phyloP scores from a whole-genome alignment of 2,888 invertebrate genomes.

The Ochropleura leucogaster region DNA sequence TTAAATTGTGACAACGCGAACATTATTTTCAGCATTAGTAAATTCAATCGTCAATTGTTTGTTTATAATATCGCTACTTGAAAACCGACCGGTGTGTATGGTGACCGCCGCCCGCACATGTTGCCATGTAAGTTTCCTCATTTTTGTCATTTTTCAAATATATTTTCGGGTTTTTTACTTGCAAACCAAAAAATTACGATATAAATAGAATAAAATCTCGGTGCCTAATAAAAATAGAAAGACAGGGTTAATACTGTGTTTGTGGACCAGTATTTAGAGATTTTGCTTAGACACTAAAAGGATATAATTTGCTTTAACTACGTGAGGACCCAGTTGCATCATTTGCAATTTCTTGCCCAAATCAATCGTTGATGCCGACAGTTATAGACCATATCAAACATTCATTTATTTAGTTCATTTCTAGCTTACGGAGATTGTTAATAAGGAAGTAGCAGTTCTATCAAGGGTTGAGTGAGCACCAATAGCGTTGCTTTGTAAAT shows the following conservation, averaged over 20 bases:
- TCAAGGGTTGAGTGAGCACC: conserved; percentile 55
- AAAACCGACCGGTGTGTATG: too few relatives aligned
- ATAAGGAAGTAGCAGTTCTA: conserved; percentile 55
- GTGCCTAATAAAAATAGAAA: too few relatives aligned
- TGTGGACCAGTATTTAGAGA: background rate
- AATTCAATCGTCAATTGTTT: too few relatives aligned
- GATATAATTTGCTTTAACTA: background rate
- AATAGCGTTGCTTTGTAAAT: conserved; percentile 57
- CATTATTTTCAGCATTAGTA: too few relatives aligned
- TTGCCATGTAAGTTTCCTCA: too few relatives aligned
- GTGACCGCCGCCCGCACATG: too few relatives aligned
- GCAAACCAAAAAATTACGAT: too few relatives aligned
- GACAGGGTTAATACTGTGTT: background rate
- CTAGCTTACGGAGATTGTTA: conserved; percentile 29
- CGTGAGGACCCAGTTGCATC: background rate
- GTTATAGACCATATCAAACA: background rate
- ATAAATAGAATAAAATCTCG: too few relatives aligned
- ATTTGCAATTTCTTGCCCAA: background rate
- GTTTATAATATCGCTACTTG: too few relatives aligned
- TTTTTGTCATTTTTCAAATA: too few relatives aligned
- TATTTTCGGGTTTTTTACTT: too few relatives aligned
- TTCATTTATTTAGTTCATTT: conserved; percentile 16
- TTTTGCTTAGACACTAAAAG: background rate
- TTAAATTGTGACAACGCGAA: too few relatives aligned
- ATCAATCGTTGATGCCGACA: background rate